Percentiles rank a stretch among this genome's conserved stretches.
These are phyloP conservation scores for Blastomussa wellsi DNA, from an alignment of 92 coral and sea anemone genomes.

Conservation along the genomic window DNA sequence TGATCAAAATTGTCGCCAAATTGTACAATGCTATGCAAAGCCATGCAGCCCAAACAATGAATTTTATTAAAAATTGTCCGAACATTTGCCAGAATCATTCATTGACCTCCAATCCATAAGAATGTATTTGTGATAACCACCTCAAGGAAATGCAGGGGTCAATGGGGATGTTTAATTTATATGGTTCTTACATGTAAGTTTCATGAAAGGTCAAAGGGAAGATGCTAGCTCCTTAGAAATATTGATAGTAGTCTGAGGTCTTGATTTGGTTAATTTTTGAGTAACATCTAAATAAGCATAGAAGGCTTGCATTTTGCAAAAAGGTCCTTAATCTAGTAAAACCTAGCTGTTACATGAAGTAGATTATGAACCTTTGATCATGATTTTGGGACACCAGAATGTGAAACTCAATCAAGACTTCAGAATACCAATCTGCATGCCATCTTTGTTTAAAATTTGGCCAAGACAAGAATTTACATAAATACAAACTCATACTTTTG, in stretches of 20 bases:
- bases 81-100: background rate
- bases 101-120: background rate
- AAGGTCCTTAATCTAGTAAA: background rate
- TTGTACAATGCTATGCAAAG: background rate
- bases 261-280: too few species aligned
- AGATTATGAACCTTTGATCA: background rate
- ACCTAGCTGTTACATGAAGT: background rate
- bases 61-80: too few species aligned
- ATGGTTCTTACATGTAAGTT: background rate
- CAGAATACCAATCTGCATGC: background rate
- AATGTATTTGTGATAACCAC: background rate
- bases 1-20: background rate
- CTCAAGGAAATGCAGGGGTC: background rate
- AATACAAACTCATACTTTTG: too few species aligned
- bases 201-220: background rate
- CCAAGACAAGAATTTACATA: too few species aligned
- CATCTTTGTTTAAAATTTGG: background rate
- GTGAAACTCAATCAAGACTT: background rate
- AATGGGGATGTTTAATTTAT: background rate
- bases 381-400: background rate
- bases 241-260: background rate
- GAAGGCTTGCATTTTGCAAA: background rate
- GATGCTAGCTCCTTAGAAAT: background rate
- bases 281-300: too few species aligned
- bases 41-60: too few species aligned